Evolutionary conservation across 2,888 invertebrate genomes (phyloP).

Genomic region (Euphydryas editha): DNA sequence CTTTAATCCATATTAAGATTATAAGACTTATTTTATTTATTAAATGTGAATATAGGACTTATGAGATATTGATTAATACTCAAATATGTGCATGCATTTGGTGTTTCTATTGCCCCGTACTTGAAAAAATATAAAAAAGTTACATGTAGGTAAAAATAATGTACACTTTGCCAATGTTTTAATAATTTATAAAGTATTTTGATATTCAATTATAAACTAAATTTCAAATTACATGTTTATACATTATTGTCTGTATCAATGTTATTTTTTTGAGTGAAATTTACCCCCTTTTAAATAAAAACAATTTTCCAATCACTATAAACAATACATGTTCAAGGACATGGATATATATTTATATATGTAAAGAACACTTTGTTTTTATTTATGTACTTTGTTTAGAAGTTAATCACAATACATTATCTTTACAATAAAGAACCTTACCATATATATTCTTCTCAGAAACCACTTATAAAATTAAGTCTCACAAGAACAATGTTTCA

Average conservation of each 20-base stretch:
- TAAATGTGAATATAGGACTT: too few relatives aligned
- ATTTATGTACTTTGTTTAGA: slow-evolving; percentile 35
- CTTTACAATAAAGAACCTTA: slow-evolving; percentile 43
- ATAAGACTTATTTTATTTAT: too few relatives aligned
- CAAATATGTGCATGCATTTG: too few relatives aligned
- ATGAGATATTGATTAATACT: too few relatives aligned
- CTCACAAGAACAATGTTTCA: slow-evolving; percentile 14
- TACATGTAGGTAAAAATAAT: not conserved
- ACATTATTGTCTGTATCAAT: not conserved
- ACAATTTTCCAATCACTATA: not conserved
- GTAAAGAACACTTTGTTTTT: slow-evolving; percentile 10
- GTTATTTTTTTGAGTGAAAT: slow-evolving; percentile 5
- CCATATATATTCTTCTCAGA: slow-evolving; percentile 32
- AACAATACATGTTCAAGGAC: not conserved
- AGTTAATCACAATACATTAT: slow-evolving; percentile 43
- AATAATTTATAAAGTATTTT: not conserved
- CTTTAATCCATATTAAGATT: too few relatives aligned
- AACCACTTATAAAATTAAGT: slow-evolving; percentile 9
- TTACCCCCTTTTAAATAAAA: not conserved
- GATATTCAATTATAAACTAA: not conserved
- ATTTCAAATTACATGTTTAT: not conserved
- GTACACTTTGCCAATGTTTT: not conserved
- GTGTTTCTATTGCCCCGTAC: not conserved
- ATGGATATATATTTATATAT: slow-evolving; percentile 4
- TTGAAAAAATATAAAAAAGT: not conserved